Evolutionary conservation across 2,113 vertebrate genomes (phyloP).

Genomic region (Ceratotherium simum): DNA sequence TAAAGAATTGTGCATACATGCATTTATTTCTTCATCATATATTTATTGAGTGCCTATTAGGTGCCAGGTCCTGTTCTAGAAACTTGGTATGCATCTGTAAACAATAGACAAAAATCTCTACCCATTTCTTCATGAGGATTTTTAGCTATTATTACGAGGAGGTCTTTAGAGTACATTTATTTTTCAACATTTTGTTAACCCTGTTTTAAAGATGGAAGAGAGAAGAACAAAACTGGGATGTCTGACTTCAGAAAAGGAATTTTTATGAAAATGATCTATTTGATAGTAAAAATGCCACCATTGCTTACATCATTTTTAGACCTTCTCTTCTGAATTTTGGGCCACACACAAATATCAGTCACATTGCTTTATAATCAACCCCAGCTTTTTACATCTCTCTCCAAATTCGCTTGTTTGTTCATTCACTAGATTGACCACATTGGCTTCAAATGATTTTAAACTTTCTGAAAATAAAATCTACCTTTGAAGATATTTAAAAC

Average conservation of each 20-base stretch:
- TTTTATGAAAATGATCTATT: neutral
- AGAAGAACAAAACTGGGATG: neutral
- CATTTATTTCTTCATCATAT: neutral
- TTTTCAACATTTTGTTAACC: neutral
- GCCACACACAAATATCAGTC: neutral
- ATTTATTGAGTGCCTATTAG: neutral
- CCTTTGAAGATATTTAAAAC: constrained; percentile 48
- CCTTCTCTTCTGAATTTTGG: constrained; percentile 41
- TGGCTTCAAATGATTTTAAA: constrained; percentile 40
- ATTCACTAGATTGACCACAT: neutral
- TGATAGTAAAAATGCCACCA: neutral
- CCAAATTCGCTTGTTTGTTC: neutral
- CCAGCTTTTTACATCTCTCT: neutral
- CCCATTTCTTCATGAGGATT: neutral
- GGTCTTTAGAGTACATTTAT: neutral
- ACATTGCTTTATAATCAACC: neutral
- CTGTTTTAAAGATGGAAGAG: neutral
- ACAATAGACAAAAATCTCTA: neutral
- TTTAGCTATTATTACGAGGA: neutral
- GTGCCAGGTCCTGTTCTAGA: neutral
- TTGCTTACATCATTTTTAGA: constrained; percentile 9
- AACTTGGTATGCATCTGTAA: neutral
- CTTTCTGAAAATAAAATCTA: constrained; percentile 51
- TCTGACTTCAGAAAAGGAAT: neutral
- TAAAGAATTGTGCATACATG: neutral